phyloP scores from a whole-genome alignment of 2,888 invertebrate species.

The Lysandra coridon region DNA sequence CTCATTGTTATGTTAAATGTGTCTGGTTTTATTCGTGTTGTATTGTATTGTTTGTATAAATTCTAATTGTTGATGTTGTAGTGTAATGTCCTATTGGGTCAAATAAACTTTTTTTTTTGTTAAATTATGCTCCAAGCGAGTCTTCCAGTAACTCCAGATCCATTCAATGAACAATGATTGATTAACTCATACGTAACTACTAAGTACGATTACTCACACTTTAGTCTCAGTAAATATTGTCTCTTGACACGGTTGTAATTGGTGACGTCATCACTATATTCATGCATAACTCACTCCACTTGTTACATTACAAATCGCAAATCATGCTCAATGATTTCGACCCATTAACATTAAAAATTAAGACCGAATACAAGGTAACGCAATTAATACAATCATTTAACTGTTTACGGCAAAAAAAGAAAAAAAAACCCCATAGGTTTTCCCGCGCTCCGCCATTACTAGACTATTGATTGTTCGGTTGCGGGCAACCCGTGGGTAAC shows the following conservation, averaged over 20 bases:
- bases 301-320: neutral
- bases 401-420: neutral
- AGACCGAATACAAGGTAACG: neutral
- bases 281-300: neutral
- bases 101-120: no score
- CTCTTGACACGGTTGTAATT: neutral
- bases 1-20: no score
- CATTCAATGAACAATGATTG: neutral
- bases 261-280: neutral
- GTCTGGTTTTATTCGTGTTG: no score
- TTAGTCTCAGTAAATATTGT: neutral
- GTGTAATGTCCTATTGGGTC: no score
- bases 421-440: neutral
- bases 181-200: neutral
- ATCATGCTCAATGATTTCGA: neutral
- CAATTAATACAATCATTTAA: neutral
- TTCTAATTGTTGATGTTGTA: no score
- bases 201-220: neutral
- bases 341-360: constrained; percentile 5
- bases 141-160: neutral
- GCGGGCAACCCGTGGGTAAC: neutral
- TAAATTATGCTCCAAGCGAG: no score
- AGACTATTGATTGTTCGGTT: neutral
- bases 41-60: no score
- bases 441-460: neutral